These are phyloP conservation scores for Pempheris klunzingeri DNA, from an alignment of 2,797 vertebrate species.

Conservation along the genomic window DNA sequence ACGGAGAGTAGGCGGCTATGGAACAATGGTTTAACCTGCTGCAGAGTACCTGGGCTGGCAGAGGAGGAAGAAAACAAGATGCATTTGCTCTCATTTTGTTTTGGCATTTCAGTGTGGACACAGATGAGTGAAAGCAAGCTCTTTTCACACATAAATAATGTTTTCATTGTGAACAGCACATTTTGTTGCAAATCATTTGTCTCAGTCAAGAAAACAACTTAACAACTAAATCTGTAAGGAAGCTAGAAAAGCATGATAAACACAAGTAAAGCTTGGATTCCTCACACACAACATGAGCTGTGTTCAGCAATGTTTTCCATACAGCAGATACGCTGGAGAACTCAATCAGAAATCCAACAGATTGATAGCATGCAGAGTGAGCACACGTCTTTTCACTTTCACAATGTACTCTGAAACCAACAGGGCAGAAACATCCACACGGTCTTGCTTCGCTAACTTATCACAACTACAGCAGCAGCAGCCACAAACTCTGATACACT, in stretches of 20 bases:
- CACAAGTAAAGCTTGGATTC: not conserved
- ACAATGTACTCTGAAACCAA: conserved; percentile 41
- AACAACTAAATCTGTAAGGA: not conserved
- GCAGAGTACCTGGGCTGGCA: not conserved
- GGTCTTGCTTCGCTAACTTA: conserved; percentile 42
- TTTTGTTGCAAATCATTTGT: no score
- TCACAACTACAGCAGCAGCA: conserved; percentile 39
- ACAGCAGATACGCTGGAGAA: conserved; percentile 7
- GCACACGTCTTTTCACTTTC: conserved; percentile 40
- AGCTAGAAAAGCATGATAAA: not conserved
- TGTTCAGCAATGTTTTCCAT: not conserved
- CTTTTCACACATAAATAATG: not conserved
- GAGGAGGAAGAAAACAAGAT: not conserved
- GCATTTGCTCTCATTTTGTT: not conserved
- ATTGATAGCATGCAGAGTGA: conserved; percentile 38
- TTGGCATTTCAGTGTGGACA: not conserved
- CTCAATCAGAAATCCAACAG: conserved; percentile 40
- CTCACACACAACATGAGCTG: not conserved
- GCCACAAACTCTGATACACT: conserved; percentile 17
- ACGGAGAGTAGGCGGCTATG: not conserved
- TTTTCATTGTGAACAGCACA: no score
- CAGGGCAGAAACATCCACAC: conserved; percentile 46
- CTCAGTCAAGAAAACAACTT: not conserved
- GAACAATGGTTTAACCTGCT: not conserved
- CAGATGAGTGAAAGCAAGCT: not conserved